Conservation (phyloP, 37 sponge, comb jelly and placozoan species). For the Cladorhizidae sp. region DNA sequence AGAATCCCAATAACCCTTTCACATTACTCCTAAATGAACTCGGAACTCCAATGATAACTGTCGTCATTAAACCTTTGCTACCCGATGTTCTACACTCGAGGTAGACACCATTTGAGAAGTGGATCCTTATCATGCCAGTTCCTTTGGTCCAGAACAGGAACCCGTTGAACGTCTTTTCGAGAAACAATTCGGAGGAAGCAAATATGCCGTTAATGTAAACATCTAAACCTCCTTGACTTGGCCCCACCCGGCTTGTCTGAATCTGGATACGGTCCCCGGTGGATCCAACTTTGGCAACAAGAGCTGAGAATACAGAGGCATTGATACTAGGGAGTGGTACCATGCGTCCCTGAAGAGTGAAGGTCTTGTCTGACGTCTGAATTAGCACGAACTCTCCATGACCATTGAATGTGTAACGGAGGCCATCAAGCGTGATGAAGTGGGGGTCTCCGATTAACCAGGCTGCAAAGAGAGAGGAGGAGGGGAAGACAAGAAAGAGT, state of each 20-base stretch:
- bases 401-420: no score
- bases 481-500: no score
- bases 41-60: no score
- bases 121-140: background rate
- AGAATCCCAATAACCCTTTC: background rate
- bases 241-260: background rate
- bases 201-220: background rate
- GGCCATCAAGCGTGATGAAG: constrained; percentile 68
- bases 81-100: background rate
- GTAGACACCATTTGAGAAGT: background rate
- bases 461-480: constrained; percentile 32
- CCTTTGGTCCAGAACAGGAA: background rate
- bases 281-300: no score
- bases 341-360: constrained; percentile 78
- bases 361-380: constrained; percentile 64
- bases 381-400: constrained; percentile 71
- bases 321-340: background rate
- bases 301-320: constrained; percentile 74
- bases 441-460: constrained; percentile 75
- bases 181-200: background rate
- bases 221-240: no score
- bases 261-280: background rate
- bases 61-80: no score
- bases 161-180: background rate
- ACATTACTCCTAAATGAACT: background rate